phyloP scores from a whole-genome alignment of 2,113 vertebrate genomes.

The Lichenostomus cassidix region DNA sequence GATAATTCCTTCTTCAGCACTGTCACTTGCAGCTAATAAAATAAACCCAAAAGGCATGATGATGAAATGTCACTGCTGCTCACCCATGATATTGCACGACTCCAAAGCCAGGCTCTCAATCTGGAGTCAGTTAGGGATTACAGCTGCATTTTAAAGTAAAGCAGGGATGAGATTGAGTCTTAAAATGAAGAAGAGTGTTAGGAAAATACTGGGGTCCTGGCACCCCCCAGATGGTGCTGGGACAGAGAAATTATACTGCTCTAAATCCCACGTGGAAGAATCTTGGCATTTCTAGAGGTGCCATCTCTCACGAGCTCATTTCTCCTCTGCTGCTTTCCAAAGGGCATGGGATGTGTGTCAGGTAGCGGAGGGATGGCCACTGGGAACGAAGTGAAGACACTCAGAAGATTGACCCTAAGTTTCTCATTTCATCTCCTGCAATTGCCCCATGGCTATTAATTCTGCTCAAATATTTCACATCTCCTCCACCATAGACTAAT shows the following conservation, averaged over 20 bases:
- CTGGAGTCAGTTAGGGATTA: conserved; percentile 1
- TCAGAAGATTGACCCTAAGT: neutral
- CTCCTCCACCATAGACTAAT: neutral
- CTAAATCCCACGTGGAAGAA: neutral
- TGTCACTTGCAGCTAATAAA: conserved; percentile 25
- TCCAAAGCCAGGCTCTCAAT: neutral
- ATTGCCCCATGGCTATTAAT: neutral
- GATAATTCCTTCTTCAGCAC: neutral
- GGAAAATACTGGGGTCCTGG: neutral
- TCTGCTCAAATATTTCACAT: neutral
- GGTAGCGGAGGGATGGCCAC: rapidly evolving
- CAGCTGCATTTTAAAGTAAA: neutral
- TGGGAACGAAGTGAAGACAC: neutral
- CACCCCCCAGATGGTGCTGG: rapidly evolving
- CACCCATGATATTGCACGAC: neutral
- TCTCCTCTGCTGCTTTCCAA: conserved; percentile 13
- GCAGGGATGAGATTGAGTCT: neutral
- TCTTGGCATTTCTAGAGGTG: neutral
- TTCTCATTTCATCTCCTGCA: neutral
- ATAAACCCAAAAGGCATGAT: neutral
- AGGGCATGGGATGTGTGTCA: neutral
- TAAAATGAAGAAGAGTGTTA: neutral
- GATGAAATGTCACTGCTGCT: neutral
- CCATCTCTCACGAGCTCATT: neutral
- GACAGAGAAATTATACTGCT: neutral